Conservation (phyloP, 1,140 invertebrate genomes). For the Hypothenemus hampei region DNA sequence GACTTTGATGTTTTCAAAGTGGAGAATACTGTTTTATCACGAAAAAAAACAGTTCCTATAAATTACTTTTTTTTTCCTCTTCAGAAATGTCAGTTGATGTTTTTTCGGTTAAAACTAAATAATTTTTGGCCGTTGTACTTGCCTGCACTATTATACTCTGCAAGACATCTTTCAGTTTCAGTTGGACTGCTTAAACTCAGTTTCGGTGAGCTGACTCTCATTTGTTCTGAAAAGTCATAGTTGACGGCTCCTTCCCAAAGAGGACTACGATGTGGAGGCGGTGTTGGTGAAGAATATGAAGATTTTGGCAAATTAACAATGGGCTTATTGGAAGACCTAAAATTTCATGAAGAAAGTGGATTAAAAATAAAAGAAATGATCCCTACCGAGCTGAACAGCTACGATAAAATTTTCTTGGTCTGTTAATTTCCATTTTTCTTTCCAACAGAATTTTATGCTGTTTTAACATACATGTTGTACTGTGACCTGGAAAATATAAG, state of each 20-base stretch:
- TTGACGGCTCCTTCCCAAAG: slow-evolving; percentile 26
- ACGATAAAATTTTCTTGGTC: slow-evolving; percentile 18
- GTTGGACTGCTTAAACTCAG: slow-evolving; percentile 33
- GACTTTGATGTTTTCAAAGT: too few species aligned
- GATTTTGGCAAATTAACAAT: slow-evolving; percentile 34
- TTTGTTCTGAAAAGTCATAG: slow-evolving; percentile 29
- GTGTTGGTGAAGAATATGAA: slow-evolving; percentile 34
- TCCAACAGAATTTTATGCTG: too few species aligned
- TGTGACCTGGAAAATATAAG: too few species aligned
- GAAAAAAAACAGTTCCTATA: too few species aligned
- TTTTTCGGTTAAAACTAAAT: not conserved
- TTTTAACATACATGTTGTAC: too few species aligned
- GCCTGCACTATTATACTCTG: slow-evolving; percentile 31
- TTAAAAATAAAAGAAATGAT: not conserved
- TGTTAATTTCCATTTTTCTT: slow-evolving; percentile 24
- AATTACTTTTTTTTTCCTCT: too few species aligned
- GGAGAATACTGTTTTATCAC: too few species aligned
- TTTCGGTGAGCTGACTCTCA: slow-evolving; percentile 32
- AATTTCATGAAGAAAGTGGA: not conserved
- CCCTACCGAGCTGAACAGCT: slow-evolving; percentile 23
- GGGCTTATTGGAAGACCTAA: slow-evolving; percentile 24
- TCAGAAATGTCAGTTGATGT: too few species aligned
- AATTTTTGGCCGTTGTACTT: not conserved
- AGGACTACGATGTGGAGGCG: slow-evolving; percentile 26
- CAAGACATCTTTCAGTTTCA: slow-evolving; percentile 29